A percentile compares a stretch with the other conserved stretches of the same genome.
Evolutionary conservation across 2,113 vertebrate genomes (phyloP).

Genomic region (Entelurus aequoreus): DNA sequence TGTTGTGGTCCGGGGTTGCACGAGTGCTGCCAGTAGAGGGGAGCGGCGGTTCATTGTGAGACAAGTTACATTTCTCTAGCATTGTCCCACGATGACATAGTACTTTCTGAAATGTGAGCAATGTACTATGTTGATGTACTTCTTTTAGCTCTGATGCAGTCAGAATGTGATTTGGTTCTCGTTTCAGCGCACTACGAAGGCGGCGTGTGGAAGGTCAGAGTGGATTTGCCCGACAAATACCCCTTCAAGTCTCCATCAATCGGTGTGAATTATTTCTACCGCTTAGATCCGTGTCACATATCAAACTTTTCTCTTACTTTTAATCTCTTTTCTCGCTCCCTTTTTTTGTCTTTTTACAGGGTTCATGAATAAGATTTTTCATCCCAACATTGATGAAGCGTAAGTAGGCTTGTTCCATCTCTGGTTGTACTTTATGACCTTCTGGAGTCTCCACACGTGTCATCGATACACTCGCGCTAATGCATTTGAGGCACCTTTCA

Average conservation of each 20-base stretch:
- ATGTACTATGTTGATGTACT: no score
- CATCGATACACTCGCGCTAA: no score
- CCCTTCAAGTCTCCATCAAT: conserved; percentile 99
- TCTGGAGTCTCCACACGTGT: no score
- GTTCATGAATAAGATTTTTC: conserved; percentile 99
- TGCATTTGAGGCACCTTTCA: no score
- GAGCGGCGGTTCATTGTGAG: no score
- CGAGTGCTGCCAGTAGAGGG: no score
- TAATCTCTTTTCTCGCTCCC: conserved; percentile 3
- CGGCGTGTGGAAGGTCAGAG: conserved; percentile 98
- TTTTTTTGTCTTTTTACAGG: conserved; percentile 71
- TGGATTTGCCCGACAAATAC: conserved; percentile 99
- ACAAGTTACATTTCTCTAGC: no score
- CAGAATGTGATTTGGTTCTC: neutral
- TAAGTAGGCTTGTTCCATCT: conserved; percentile 71
- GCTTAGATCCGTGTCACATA: neutral
- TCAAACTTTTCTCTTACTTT: neutral
- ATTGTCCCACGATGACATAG: no score
- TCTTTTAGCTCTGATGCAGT: neutral
- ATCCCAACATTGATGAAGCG: conserved; percentile 99
- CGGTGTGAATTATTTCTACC: conserved; percentile 70
- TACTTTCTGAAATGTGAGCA: no score
- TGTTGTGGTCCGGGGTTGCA: no score
- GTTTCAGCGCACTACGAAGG: conserved; percentile 89
- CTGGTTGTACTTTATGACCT: neutral